Evolutionary conservation across 2,888 invertebrate species (phyloP), one percentile per base, ranked within the genome.

Genomic region (Agrochola macilenta): DNA sequence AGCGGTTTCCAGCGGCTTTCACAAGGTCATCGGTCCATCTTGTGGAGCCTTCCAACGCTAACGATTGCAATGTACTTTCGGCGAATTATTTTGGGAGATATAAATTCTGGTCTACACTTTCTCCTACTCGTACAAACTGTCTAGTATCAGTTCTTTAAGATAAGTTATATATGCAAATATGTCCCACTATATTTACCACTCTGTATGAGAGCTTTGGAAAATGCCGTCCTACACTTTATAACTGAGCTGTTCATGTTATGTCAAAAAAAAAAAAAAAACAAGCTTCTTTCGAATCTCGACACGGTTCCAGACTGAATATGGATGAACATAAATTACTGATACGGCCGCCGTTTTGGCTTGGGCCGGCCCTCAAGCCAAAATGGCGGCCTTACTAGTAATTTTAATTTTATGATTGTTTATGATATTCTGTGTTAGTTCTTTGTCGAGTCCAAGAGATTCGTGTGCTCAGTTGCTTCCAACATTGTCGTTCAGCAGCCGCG

Each of bases 401-500:
- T n/a, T n/a, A n/a, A n/a, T n/a, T n/a, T 14, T 35, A 26, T 63
- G 35, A 52, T 58, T 58, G 49, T 46, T 63, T 14, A 54, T 68
- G 52, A 17, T 35, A 35, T 60, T 60, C 35, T 3, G 23, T 14
- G 23, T 35, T 17, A 35, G 2, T 35, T 74, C 43, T 26, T 49
- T 84, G 71, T 77, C 86, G 54, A 73, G 75, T 84, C 87, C 87
- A 74, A 72, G 65, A 57, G 69, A 52, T 63, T 71, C 26, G 79
- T 88, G 68, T 74, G 87, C 85, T 85, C 81, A 75, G 79, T 86
- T 83, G 85, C 81, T 92, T 92, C 92, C 73, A 81, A 90, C 90
- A 86, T 91, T 88, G 82, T 87, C 81, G 89, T 89, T 76, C 90
- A 89, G 91, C 91, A 93, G 90, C 93, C 93, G 92, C 93, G 91